phyloP scores from a whole-genome alignment of 2,888 invertebrate species.

The Drosophila mulleri region DNA sequence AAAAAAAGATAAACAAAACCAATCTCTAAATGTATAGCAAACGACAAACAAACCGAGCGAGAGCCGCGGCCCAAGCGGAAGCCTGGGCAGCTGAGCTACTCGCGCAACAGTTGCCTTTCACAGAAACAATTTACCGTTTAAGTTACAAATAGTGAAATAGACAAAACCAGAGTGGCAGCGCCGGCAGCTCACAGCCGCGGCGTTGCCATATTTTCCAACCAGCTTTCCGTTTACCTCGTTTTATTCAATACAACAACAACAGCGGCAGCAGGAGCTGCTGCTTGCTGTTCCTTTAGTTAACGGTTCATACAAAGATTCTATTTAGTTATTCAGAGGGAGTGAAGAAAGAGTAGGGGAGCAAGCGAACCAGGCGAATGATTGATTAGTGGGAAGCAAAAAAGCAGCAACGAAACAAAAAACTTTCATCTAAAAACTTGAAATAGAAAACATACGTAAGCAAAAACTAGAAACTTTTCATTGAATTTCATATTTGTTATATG shows the following conservation, averaged over 20 bases:
- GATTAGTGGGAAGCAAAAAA: slow-evolving; percentile 19
- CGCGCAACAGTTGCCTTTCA: slow-evolving; percentile 78
- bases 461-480: slow-evolving; percentile 8
- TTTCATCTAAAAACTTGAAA: slow-evolving; percentile 31
- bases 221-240: slow-evolving; percentile 70
- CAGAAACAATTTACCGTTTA: slow-evolving; percentile 80
- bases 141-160: slow-evolving; percentile 78
- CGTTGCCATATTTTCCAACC: slow-evolving; percentile 64
- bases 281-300: slow-evolving; percentile 55
- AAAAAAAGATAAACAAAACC: slow-evolving; percentile 59
- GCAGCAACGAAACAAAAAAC: slow-evolving; percentile 32
- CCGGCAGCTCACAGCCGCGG: slow-evolving; percentile 12
- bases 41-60: slow-evolving; percentile 75
- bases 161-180: slow-evolving; percentile 63
- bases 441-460: slow-evolving; percentile 9
- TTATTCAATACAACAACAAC: slow-evolving; percentile 66
- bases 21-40: slow-evolving; percentile 76
- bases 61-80: slow-evolving; percentile 37
- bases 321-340: slow-evolving; percentile 55
- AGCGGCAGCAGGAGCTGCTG: slow-evolving; percentile 20
- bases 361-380: slow-evolving; percentile 3
- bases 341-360: slow-evolving; percentile 3
- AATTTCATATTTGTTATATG: slow-evolving; percentile 11
- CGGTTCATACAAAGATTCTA: slow-evolving; percentile 76
- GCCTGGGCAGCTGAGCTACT: slow-evolving; percentile 51